Evolutionary conservation across 2,888 invertebrate species (phyloP).

Genomic region (Drosophila imparisetae): DNA sequence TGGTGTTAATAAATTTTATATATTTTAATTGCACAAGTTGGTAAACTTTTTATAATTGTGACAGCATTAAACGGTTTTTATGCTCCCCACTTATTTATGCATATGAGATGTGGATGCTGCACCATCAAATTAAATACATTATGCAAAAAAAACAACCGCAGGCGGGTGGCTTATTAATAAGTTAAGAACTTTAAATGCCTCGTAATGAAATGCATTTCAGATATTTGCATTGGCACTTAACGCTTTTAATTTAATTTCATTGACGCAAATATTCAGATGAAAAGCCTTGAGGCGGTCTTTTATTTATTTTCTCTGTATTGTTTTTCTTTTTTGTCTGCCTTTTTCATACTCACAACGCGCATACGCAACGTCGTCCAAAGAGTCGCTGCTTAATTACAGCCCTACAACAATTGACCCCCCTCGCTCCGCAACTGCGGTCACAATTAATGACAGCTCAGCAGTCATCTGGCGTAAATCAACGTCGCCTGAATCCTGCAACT

Average conservation of each 20-base stretch:
- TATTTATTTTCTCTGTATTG: conserved; percentile 9
- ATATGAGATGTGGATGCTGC: conserved; percentile 2
- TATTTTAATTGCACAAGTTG: conserved; percentile 37
- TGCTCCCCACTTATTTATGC: conserved; percentile 22
- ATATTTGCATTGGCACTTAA: conserved; percentile 69
- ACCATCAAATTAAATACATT: conserved; percentile 34
- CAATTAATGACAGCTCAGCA: conserved; percentile 63
- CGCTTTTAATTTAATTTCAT: conserved; percentile 65
- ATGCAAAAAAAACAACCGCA: conserved; percentile 11
- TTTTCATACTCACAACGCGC: conserved; percentile 27
- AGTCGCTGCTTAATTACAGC: conserved; percentile 59
- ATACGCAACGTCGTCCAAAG: conserved; percentile 53
- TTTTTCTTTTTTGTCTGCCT: background rate
- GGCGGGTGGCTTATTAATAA: conserved; percentile 62
- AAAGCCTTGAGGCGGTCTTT: conserved; percentile 43
- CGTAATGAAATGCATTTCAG: conserved; percentile 66
- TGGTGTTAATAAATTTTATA: conserved; percentile 20
- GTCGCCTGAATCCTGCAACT: conserved; percentile 35
- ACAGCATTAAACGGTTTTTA: conserved; percentile 38
- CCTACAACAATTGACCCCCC: conserved; percentile 20
- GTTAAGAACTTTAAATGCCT: conserved; percentile 70
- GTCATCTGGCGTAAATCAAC: conserved; percentile 51
- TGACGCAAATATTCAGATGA: conserved; percentile 28
- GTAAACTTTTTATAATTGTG: conserved; percentile 28
- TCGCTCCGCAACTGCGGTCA: conserved; percentile 67